phyloP scores from a whole-genome alignment of 2,888 invertebrate species.

The Thyatira batis region DNA sequence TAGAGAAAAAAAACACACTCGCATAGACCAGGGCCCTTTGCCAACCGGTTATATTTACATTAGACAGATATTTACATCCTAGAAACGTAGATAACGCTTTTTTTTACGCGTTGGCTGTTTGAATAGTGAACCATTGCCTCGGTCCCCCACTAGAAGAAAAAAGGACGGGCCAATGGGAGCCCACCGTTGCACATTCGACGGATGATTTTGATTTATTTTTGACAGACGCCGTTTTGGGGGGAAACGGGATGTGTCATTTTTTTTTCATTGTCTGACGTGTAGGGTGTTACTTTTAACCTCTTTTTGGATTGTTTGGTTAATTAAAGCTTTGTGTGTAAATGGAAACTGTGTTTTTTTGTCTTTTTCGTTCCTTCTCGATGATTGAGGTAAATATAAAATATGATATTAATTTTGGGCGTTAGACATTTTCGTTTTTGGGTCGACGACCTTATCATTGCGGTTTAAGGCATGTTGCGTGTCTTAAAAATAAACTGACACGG shows the following conservation, averaged over 20 bases:
- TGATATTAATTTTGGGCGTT: too few species aligned
- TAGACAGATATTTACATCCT: too few species aligned
- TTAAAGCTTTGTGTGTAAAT: neutral
- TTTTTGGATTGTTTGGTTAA: neutral
- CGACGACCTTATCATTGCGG: too few species aligned
- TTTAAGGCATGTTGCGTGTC: too few species aligned
- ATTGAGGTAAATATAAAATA: too few species aligned
- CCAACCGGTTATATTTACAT: constrained; percentile 12
- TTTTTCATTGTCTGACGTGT: neutral
- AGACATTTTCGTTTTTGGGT: too few species aligned
- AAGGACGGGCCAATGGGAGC: constrained; percentile 38
- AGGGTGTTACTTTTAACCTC: neutral
- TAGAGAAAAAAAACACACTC: constrained; percentile 13
- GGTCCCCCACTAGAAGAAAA: constrained; percentile 35
- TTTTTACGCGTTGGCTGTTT: constrained; percentile 22
- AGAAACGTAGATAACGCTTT: constrained; percentile 19
- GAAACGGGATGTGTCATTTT: constrained; percentile 15
- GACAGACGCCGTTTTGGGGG: constrained; percentile 41
- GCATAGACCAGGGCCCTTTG: constrained; percentile 10
- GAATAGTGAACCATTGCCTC: constrained; percentile 13
- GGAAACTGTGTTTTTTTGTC: too few species aligned
- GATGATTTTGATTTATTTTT: constrained; percentile 50
- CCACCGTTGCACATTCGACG: constrained; percentile 26
- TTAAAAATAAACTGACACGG: too few species aligned
- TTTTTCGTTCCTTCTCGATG: too few species aligned